Base-by-base conservation (phyloP, 1,140 invertebrate genomes). In the Pemphigus obesinymphae region DNA sequence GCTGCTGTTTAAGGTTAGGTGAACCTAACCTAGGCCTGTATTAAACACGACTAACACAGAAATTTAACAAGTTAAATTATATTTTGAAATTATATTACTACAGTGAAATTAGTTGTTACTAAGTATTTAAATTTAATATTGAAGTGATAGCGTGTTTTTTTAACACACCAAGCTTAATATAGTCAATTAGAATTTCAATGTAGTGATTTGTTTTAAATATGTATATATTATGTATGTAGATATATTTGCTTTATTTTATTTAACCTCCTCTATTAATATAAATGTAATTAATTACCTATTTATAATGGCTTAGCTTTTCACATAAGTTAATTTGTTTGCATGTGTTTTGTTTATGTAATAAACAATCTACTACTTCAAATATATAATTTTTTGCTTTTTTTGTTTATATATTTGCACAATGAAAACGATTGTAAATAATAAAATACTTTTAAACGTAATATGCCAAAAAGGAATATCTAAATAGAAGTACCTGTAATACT, bases 1-100 rank as follows among this genome's bases (percentile, higher is more conserved):
- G 53, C 55, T 45, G 50, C 48, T 78, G n/a, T 61, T 43, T 40
- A 80, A 80, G 76, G 76, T 80, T 80, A 61, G 76, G 76, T 61
- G 55, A 80, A 29, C 76, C 76, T 80, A 63, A 80, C 76, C 76
- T 80, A 63, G 26, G 26, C 50, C 40, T 20, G 1, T 73, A 73
- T 73, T 50, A 73, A 73, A 50, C 70, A 73, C 45, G 70, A 73
- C 70, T 73, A 73, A 73, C 70, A 73, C 70, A 48, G 23, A 11
- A 5, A 26, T 5, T 70, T 70, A 70, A 10, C n/a, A 13, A 70
- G 5, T 7, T 70, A 2, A 43, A 26, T 45, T 70, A 43, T 43
- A 45, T 45, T 70, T 70, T 17, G 13, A 45, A 50, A 50, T 29
- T 15, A 73, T 50, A 73, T 50, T 73, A 5, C 70, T 73, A 48